Evolutionary conservation across 1,140 invertebrate species (phyloP), one percentile per base, ranked within the genome.

Genomic region (Macrotrachela quadricornifera): DNA sequence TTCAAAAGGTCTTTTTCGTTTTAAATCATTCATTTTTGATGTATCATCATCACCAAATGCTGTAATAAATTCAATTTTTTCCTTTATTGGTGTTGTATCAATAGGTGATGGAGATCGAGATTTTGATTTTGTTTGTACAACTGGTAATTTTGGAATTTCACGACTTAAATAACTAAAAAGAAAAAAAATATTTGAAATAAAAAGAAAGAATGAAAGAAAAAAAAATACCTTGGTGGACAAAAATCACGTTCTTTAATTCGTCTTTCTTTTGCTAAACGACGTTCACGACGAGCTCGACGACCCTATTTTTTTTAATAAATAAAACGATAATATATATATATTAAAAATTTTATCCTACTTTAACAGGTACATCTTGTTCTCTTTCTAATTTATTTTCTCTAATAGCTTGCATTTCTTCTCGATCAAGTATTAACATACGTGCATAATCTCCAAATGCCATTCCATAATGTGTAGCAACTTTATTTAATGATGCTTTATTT

Each of bases 371-470:
- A 39, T 53, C 46, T 47, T 53, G 44, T 14, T 42, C 11, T 40
- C 46, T 44, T 1, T 46, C 8, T 43, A 39, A 21, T 53, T 53
- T 48, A 38, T 43, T 53, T 45, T 38, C 21, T 43, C 46, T 53
- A 14, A 42, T 30, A 21, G 38, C 12, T 17, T 47, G 40, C 36
- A 39, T 46, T 43, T 53, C 51, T 38, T 46, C 51, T 36, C 46
- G 42, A 13, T 53, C 51, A 41, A 47, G n/a, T 12, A 53, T 47
- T 36, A 53, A 36, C 45, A 53, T 41, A 11, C 45, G 45, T 6
- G 46, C 38, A 14, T 36, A 53, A 30, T 53, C 51, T 11, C 45
- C 46, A n/a, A 47, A 47, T 43, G 46, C 51, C 45, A 53, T 46
- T 3, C 51, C 51, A 14, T 47, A 53, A 42, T 48, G 21, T 14